Conservation (phyloP, 2,797 vertebrate genomes). For the Phyllotis vaccarum region DNA sequence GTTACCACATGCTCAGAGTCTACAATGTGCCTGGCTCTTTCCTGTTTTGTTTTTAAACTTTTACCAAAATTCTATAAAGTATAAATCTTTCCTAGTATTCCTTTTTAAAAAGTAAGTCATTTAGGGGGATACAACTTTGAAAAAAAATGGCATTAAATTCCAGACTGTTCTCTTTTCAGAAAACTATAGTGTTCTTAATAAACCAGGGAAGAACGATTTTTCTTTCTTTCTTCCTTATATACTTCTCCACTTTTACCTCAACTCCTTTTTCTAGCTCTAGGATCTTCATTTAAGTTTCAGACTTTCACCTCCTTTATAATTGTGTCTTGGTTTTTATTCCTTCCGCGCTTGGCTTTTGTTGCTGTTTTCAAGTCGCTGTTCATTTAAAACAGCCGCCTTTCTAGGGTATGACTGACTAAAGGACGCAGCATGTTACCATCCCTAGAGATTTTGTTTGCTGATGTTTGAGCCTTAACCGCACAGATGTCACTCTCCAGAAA, state of each 20-base stretch:
- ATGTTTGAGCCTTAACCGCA: not conserved
- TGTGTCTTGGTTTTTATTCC: not conserved
- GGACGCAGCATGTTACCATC: not conserved
- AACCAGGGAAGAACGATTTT: not conserved
- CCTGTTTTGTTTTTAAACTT: constrained; percentile 8
- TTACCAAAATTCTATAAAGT: not conserved
- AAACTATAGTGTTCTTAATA: not conserved
- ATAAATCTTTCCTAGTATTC: not conserved
- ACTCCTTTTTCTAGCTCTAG: not conserved
- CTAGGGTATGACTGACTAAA: not conserved
- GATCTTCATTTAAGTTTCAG: not conserved
- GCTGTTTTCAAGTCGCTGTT: not conserved
- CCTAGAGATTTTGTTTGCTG: not conserved
- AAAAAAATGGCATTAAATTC: not conserved
- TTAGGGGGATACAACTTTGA: not conserved
- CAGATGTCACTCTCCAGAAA: not conserved
- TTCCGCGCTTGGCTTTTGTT: not conserved
- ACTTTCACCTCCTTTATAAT: not conserved
- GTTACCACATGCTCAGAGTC: not conserved
- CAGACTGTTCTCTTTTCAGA: not conserved
- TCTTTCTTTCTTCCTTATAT: not conserved
- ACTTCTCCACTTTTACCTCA: not conserved
- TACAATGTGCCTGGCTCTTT: not conserved
- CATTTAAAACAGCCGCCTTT: not conserved
- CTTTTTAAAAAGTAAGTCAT: constrained; percentile 32